phyloP scores from a whole-genome alignment of 2,888 invertebrate genomes.

The Drosophila nigricruria region DNA sequence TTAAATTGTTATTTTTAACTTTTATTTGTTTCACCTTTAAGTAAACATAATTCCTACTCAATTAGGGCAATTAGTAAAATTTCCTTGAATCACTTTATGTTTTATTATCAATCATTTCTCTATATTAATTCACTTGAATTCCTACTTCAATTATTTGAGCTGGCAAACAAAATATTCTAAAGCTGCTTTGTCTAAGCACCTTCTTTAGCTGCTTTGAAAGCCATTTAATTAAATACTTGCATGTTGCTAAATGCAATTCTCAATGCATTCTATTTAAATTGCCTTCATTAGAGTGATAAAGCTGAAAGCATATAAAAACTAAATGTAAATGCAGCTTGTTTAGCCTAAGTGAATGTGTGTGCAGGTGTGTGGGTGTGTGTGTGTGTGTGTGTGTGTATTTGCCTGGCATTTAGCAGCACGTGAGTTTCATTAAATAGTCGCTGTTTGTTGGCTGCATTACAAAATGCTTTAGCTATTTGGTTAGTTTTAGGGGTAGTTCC shows the following conservation, averaged over 20 bases:
- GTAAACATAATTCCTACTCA: background rate
- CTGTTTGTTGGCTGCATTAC: conserved; percentile 48
- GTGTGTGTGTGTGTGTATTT: conserved; percentile 19
- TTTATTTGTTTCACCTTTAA: background rate
- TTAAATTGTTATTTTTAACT: background rate
- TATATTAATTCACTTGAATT: conserved; percentile 2
- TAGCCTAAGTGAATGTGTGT: conserved; percentile 6
- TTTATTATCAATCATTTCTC: background rate
- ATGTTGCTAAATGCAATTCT: conserved; percentile 1
- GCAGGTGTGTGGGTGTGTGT: conserved; percentile 8
- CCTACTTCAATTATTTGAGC: background rate
- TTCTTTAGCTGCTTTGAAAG: background rate
- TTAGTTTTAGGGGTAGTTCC: conserved; percentile 21
- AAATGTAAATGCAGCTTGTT: conserved; percentile 24
- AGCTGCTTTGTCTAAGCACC: background rate
- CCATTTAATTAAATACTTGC: conserved; percentile 9
- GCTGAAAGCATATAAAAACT: conserved; percentile 34
- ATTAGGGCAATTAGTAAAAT: background rate
- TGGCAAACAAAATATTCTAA: background rate
- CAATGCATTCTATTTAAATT: conserved; percentile 45
- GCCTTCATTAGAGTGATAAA: conserved; percentile 63
- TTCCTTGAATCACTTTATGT: background rate
- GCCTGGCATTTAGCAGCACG: conserved; percentile 56
- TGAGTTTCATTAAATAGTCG: conserved; percentile 51
- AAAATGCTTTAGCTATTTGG: conserved; percentile 38